phyloP scores from a whole-genome alignment of 2,797 vertebrate genomes.

The Hyperoplus immaculatus region DNA sequence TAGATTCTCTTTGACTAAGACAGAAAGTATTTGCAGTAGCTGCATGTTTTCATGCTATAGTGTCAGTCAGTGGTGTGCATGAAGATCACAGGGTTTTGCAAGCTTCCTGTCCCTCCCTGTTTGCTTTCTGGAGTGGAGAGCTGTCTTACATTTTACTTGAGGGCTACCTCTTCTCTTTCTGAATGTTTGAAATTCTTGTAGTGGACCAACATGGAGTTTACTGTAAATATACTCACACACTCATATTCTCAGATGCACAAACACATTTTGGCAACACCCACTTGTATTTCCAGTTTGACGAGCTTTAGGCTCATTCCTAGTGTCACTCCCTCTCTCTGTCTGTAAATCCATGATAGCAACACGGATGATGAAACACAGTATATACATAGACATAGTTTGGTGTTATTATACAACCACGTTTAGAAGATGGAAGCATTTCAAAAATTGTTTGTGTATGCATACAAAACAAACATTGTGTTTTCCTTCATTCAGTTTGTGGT shows the following conservation, averaged over 20 bases:
- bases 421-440: constrained; percentile 3
- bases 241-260: constrained; percentile 44
- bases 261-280: constrained; percentile 65
- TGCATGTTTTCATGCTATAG: constrained; percentile 9
- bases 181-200: constrained; percentile 60
- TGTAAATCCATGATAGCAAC: constrained; percentile 43
- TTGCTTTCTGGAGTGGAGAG: constrained; percentile 34
- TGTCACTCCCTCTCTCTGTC: constrained; percentile 49
- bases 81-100: constrained; percentile 43
- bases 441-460: neutral
- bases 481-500: constrained; percentile 1
- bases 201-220: constrained; percentile 28
- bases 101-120: constrained; percentile 46
- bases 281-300: constrained; percentile 82
- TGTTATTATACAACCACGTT: constrained; percentile 12
- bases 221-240: constrained; percentile 47
- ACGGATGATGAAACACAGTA: constrained; percentile 32
- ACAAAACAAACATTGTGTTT: neutral
- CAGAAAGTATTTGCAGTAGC: constrained; percentile 24
- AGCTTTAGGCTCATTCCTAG: constrained; percentile 64
- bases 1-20: constrained; percentile 11
- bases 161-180: constrained; percentile 29
- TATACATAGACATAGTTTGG: constrained; percentile 22
- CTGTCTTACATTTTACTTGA: constrained; percentile 39
- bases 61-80: constrained; percentile 39